Conservation (phyloP, 2,888 invertebrate species). For the Ochropacha duplaris region DNA sequence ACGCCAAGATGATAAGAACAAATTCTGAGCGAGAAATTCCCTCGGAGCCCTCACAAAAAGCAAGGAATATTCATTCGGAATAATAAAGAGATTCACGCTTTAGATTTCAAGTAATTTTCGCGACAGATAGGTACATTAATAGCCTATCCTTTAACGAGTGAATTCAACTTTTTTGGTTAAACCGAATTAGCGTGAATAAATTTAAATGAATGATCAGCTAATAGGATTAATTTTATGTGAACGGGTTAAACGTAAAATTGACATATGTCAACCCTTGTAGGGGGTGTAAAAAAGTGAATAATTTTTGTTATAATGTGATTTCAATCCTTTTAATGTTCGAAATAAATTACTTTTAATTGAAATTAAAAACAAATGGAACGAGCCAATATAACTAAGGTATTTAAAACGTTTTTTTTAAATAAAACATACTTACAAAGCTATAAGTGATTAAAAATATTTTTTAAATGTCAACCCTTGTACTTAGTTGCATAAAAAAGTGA, state of each 20-base stretch:
- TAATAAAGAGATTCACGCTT: conserved; percentile 11
- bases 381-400: no score
- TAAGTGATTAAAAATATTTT: no score
- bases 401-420: no score
- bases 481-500: no score
- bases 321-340: no score
- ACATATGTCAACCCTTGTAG: conserved; percentile 1
- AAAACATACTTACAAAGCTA: no score
- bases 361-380: no score
- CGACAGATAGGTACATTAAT: neutral
- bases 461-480: no score
- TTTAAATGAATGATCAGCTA: neutral
- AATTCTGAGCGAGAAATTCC: neutral
- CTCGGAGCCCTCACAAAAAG: conserved; percentile 2
- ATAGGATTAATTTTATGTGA: conserved; percentile 1
- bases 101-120: conserved; percentile 8
- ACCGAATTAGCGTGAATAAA: neutral
- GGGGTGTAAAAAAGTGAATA: neutral
- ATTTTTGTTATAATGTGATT: neutral
- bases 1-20: neutral
- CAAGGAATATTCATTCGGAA: conserved; percentile 12
- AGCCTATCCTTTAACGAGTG: neutral
- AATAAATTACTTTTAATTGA: no score
- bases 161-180: neutral
- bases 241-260: neutral